Base-by-base conservation (phyloP, 1,140 invertebrate genomes). In the Anthonomus grandis region DNA sequence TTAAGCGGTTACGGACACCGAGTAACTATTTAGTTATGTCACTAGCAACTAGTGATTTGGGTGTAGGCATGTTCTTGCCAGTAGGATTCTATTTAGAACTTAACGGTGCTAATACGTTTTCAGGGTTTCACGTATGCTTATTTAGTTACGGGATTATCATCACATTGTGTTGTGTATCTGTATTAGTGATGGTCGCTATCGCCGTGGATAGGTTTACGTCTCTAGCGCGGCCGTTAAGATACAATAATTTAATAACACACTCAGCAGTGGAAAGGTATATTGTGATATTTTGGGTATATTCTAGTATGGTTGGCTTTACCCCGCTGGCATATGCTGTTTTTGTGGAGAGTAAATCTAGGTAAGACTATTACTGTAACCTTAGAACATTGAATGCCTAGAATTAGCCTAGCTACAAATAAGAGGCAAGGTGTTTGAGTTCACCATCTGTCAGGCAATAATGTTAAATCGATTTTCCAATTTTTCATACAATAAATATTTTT, bases 21-120 rank as follows among this genome's bases (percentile, higher is more conserved):
- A 86, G 85, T 47, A 90, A 90, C 70, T 82, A 83, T 55, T 75
- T 90, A 13, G 78, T 90, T n/a, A 79, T 86, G 38, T 87, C 86
- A 2, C 72, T 90, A 44, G 86, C 87, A 0, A 75, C 86, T 22
- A 84, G 84, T 4, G 88, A 90, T 70, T 75, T 89, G 13, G 79
- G 84, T n/a, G 83, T 89, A 21, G 87, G 85, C 0, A 73, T 89
- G 42, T 79, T 86, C 58, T 83, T 90, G 78, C 87, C 87, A 0
- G 77, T 86, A 13, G 81, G 82, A 0, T 76, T 83, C 47, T 79
- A 82, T 59, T 68, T 83, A 52, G 81, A 84, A 62, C 70, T 83
- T n/a, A 75, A 76, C 13, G 73, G 76, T 19, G 45, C 65, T 13
- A 71, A 69, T 38, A 72, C 75, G 49, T 74, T 69, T 25, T 71